These are phyloP conservation scores for Aphodius sticticus DNA, from an alignment of 2,888 invertebrate species.

Conservation along the genomic window DNA sequence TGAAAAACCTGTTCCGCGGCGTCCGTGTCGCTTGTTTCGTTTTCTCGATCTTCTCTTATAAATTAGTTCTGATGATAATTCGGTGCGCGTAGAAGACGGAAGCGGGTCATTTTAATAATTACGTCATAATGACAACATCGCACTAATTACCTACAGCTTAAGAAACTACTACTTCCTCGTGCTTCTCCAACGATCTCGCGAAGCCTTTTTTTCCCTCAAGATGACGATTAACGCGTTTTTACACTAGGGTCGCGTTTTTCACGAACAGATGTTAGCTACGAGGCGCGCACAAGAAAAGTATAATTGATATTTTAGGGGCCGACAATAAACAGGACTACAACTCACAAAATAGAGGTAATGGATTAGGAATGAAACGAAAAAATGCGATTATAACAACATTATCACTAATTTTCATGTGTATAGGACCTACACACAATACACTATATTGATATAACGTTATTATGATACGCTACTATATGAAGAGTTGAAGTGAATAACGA, in stretches of 20 bases:
- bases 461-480: no score
- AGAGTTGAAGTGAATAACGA: no score
- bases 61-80: constrained; percentile 4
- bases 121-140: constrained; percentile 10
- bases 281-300: background rate
- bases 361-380: no score
- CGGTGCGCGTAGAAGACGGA: background rate
- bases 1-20: background rate
- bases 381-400: no score
- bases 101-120: constrained; percentile 20
- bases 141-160: constrained; percentile 5
- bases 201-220: background rate
- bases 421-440: no score
- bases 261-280: background rate
- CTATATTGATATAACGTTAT: no score
- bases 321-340: background rate
- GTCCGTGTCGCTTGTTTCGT: background rate
- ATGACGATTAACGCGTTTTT: background rate
- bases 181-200: background rate
- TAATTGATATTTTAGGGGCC: background rate
- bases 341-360: background rate
- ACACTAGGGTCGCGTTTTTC: background rate
- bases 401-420: no score
- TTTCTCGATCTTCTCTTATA: background rate
- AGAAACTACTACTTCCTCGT: background rate